A percentile compares a stretch with the other conserved stretches of the same genome.
phyloP scores from a whole-genome alignment of 2,113 vertebrate genomes.

The Bungarus multicinctus region DNA sequence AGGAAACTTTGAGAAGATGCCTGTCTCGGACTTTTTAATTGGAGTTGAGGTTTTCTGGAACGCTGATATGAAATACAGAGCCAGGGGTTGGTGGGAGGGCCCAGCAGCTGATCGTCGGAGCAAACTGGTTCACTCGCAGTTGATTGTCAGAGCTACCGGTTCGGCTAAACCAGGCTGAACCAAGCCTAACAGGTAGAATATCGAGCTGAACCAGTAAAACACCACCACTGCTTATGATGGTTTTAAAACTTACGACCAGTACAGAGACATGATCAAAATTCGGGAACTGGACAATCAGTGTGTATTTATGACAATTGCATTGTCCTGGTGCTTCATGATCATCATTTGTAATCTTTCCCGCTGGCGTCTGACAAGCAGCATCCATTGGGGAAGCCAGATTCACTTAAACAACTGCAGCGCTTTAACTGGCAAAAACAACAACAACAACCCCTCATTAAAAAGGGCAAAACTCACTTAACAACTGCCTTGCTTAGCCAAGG shows the following conservation, averaged over 20 bases:
- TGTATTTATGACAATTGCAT: not conserved
- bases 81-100: too few relatives aligned
- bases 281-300: not conserved
- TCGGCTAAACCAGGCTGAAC: too few relatives aligned
- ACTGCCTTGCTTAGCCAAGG: not conserved
- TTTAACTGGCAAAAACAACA: not conserved
- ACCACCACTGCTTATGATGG: not conserved
- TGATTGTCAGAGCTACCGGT: too few relatives aligned
- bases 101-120: too few relatives aligned
- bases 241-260: not conserved
- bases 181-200: too few relatives aligned
- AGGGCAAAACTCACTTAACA: not conserved
- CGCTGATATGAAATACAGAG: too few relatives aligned
- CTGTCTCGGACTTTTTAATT: too few relatives aligned
- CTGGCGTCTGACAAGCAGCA: not conserved
- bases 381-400: not conserved
- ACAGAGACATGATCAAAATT: not conserved
- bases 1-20: too few relatives aligned
- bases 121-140: too few relatives aligned
- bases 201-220: too few relatives aligned
- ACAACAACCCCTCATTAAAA: not conserved
- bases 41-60: too few relatives aligned
- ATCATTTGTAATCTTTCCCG: not conserved
- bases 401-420: not conserved
- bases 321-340: not conserved